Conservation (phyloP, 1,140 invertebrate genomes). For the Neodiprion pinetum region DNA sequence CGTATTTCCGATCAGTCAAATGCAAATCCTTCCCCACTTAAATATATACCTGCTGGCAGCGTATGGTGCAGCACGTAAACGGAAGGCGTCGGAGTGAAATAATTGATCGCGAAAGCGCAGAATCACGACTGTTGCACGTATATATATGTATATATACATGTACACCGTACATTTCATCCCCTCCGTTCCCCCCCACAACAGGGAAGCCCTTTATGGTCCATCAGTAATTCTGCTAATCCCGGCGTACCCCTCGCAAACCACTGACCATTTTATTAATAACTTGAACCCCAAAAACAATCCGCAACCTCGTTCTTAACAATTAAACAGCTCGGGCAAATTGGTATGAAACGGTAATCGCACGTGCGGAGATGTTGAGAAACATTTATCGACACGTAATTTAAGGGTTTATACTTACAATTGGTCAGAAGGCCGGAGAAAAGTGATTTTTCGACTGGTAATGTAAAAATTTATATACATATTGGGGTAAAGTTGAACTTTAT, state of each 20-base stretch:
- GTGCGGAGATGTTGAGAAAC: constrained; percentile 52
- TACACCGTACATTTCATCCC: too few species aligned
- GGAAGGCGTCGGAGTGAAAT: not conserved
- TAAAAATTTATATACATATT: too few species aligned
- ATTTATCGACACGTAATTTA: too few species aligned
- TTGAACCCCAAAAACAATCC: constrained; percentile 49
- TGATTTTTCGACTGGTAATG: too few species aligned
- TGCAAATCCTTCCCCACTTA: not conserved
- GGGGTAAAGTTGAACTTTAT: too few species aligned
- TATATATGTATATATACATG: too few species aligned
- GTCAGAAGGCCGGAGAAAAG: too few species aligned
- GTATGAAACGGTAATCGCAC: constrained; percentile 19
- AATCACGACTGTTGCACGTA: too few species aligned
- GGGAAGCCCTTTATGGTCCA: not conserved
- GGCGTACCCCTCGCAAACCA: not conserved
- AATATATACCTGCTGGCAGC: not conserved
- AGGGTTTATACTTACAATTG: too few species aligned
- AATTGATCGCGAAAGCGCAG: not conserved
- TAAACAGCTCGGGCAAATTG: constrained; percentile 41
- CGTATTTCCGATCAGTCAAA: constrained; percentile 2
- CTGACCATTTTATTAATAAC: constrained; percentile 54
- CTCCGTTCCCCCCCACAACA: not conserved
- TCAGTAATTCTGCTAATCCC: constrained; percentile 5
- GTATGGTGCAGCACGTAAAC: not conserved
- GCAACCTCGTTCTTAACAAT: constrained; percentile 50